Base-by-base conservation (phyloP, 92 coral and sea anemone genomes). In the Ricordea florida region DNA sequence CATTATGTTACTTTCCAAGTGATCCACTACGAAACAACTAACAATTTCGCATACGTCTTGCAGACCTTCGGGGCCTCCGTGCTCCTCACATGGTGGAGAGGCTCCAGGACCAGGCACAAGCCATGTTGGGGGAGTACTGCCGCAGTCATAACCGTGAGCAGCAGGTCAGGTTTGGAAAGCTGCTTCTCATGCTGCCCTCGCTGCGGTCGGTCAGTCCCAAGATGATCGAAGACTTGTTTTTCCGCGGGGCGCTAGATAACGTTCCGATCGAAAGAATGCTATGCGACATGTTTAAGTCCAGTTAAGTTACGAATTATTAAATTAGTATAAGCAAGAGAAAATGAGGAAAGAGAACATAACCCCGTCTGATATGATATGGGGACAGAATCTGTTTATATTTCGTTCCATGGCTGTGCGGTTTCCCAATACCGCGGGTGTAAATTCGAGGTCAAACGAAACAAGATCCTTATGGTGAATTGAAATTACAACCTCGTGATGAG, bases 261-360 rank as follows among this genome's bases (percentile, higher is more conserved):
- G 94, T 96, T 59, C 92, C 97, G 3, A 96, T 96, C 35, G 99
- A 96, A 49, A 81, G 97, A 57, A 96, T 96, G 96, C 93, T 96
- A 33, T 96, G 99, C 61, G 99, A 96, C 62, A 92, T 96, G 99
- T 96, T 96, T 76, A 94, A 94, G 58, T 93, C 97, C 17, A 55
- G 77, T 11, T 70, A 42, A 70, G 43, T 33, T 28, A n/a, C n/a
- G n/a, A n/a, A n/a, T n/a, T n/a, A n/a, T n/a, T n/a, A n/a, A n/a
- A n/a, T n/a, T n/a, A n/a, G n/a, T n/a, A n/a, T n/a, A n/a, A n/a
- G n/a, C n/a, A n/a, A n/a, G n/a, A n/a, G n/a, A n/a, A n/a, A n/a
- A n/a, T n/a, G n/a, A n/a, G n/a, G n/a, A n/a, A n/a, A n/a, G n/a
- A n/a, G n/a, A n/a, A n/a, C n/a, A n/a, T n/a, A n/a, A n/a, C n/a